These are phyloP conservation scores for Melanotaenia boesemani DNA, from an alignment of 2,797 vertebrate species.

Conservation along the genomic window DNA sequence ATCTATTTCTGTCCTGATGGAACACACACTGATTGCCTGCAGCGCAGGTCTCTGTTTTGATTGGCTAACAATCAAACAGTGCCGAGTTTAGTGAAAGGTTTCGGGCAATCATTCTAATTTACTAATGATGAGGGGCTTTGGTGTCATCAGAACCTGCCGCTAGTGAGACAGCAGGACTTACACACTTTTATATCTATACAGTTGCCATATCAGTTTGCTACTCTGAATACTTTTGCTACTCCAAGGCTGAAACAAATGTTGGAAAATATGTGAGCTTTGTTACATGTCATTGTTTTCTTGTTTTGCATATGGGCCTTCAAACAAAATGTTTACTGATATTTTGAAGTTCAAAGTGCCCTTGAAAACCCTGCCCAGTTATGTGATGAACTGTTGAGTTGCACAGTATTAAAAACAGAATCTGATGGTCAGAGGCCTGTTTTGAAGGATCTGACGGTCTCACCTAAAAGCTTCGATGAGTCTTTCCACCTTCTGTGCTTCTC, in stretches of 20 bases:
- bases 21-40: constrained; percentile 60
- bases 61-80: constrained; percentile 69
- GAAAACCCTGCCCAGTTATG: constrained; percentile 31
- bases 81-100: constrained; percentile 69
- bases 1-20: constrained; percentile 57
- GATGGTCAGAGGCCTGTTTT: constrained; percentile 33
- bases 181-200: constrained; percentile 36
- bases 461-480: constrained; percentile 98
- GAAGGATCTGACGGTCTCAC: constrained; percentile 77
- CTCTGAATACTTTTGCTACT: constrained; percentile 32
- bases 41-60: constrained; percentile 50
- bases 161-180: constrained; percentile 43
- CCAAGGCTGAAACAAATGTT: constrained; percentile 29
- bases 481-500: constrained; percentile 98
- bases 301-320: constrained; percentile 52
- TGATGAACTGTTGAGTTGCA: constrained; percentile 35
- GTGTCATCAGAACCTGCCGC: constrained; percentile 54
- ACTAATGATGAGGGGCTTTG: constrained; percentile 59
- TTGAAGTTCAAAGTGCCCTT: constrained; percentile 40
- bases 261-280: constrained; percentile 34
- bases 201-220: constrained; percentile 45
- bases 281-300: constrained; percentile 33
- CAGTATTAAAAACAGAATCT: constrained; percentile 36
- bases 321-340: constrained; percentile 45
- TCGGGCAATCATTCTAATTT: constrained; percentile 72